Evolutionary conservation across 1,140 invertebrate genomes (phyloP), one percentile per base, ranked within the genome.

Genomic region (Caenorhabditis inopinata): DNA sequence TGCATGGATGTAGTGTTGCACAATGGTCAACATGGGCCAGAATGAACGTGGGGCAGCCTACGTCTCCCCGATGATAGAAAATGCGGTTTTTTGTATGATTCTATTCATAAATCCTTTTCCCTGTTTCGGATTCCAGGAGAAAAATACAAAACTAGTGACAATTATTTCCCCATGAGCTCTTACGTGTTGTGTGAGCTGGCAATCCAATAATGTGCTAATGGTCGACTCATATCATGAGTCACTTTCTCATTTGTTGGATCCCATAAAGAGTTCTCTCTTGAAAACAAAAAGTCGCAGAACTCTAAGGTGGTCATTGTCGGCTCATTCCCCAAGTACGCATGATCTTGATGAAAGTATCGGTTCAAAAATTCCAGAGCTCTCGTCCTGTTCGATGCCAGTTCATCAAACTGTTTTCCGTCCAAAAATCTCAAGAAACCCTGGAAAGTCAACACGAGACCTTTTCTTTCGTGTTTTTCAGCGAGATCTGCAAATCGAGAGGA

Each of bases 111-210:
- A n/a, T n/a, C n/a, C n/a, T n/a, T n/a, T n/a, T n/a, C n/a, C n/a
- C n/a, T n/a, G n/a, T n/a, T n/a, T n/a, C n/a, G n/a, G n/a, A n/a
- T n/a, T n/a, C n/a, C n/a, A n/a, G n/a, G n/a, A n/a, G n/a, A n/a
- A n/a, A n/a, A n/a, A n/a, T n/a, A n/a, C n/a, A n/a, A n/a, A n/a
- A n/a, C n/a, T n/a, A n/a, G n/a, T n/a, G n/a, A n/a, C n/a, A n/a
- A n/a, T n/a, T n/a, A n/a, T n/a, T n/a, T n/a, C n/a, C n/a, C n/a
- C n/a, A n/a, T n/a, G n/a, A n/a, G n/a, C n/a, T n/a, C 81, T 51
- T 42, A 96, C 92, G 96, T 98, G 87, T 99, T 99, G 89, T 99
- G 96, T 1, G 96, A 98, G 0, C 96, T 98, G 1, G 96, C 93
- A 81, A 98, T 97, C 95, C 95, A 99, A 90, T 98, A 99, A 90